Evolutionary conservation across 92 coral and sea anemone species (phyloP), one percentile per base, ranked within the genome.

Genomic region (Metridium senile): DNA sequence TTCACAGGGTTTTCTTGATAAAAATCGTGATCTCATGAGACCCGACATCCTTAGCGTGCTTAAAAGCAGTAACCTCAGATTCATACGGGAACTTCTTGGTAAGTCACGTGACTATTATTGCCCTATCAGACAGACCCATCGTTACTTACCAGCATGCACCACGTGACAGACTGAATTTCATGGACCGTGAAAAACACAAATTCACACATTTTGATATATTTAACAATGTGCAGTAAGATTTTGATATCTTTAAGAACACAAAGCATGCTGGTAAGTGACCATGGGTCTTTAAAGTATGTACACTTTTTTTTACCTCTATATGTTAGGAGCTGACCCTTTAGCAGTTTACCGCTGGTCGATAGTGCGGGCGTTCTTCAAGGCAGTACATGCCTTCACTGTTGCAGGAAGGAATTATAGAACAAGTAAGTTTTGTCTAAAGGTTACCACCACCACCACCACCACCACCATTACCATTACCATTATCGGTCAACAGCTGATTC

Each of bases 331-430:
- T 11, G 99, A 95, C 59, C 99, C 99, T 0, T 59, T 95, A 66
- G 99, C 99, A 0, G 86, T 89, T 39, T 95, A 95, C 87, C 80
- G 99, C 7, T 95, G 99, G 99, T 92, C 99, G 4, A 86, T 95
- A 34, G 84, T 95, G 32, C 80, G 99, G 77, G 85, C 97, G 22
- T 95, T 92, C 74, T 92, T 95, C 88, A 93, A 87, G 73, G 97
- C 97, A 27, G 90, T 95, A 9, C 93, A 93, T 56, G 99, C 99
- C 25, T 95, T 95, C 25, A 90, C 75, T 64, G 89, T 89, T 19
- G 90, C 94, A 53, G 97, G 99, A n/a, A 74, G 85, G 54, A 75
- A 79, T 1, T 71, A 86, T 65, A 86, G 93, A 29, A 69, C 62
- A 74, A 93, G 98, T 94, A 72, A 80, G 98, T 62, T 20, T 25